A percentile compares a stretch with the other conserved stretches of the same genome.
These are phyloP conservation scores for Syndactyla subalaris DNA, from an alignment of 2,797 vertebrate genomes.

Conservation along the genomic window DNA sequence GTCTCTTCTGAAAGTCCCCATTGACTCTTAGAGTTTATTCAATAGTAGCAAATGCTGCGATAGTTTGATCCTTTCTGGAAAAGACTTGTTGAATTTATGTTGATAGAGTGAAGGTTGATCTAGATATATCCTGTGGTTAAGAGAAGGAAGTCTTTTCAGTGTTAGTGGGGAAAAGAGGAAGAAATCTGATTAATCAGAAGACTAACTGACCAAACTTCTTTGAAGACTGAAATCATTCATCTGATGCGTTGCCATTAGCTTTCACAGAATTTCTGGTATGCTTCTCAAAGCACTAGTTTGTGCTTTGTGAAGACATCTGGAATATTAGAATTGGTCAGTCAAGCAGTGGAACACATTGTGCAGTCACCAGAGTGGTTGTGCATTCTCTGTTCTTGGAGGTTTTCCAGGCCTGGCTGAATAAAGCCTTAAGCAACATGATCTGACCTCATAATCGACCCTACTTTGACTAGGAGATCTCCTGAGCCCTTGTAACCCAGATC, in stretches of 20 bases:
- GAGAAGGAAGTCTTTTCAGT: background rate
- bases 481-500: background rate
- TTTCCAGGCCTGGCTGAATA: background rate
- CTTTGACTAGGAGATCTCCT: background rate
- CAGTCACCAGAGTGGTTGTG: background rate
- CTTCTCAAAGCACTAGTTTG: background rate
- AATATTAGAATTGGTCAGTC: background rate
- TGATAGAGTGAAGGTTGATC: background rate
- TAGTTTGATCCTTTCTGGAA: background rate
- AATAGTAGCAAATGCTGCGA: background rate
- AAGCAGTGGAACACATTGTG: background rate
- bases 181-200: background rate
- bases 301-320: background rate
- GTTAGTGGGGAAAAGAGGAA: background rate
- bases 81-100: background rate
- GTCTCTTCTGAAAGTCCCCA: background rate
- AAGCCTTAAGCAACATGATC: background rate
- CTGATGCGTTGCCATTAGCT: background rate
- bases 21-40: background rate
- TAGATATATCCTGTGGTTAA: background rate
- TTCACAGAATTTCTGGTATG: background rate
- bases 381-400: background rate
- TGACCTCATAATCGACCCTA: accelerated
- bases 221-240: background rate
- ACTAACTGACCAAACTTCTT: background rate